phyloP scores from a whole-genome alignment of 2,113 vertebrate genomes.

The Tenrec ecaudatus region DNA sequence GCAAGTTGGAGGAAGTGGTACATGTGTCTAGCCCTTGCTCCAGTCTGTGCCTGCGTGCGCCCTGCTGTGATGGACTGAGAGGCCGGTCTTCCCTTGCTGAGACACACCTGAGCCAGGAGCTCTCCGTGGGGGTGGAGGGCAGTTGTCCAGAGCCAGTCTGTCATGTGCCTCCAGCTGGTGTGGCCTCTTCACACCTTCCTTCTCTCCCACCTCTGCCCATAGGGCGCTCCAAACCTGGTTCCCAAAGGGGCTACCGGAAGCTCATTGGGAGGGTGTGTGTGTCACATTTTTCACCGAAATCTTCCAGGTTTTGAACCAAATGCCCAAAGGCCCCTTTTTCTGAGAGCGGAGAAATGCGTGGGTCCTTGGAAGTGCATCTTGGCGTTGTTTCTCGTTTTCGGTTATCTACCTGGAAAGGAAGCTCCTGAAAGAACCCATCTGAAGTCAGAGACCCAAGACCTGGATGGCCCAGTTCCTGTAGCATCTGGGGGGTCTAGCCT shows the following conservation, averaged over 20 bases:
- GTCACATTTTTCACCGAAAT: not conserved
- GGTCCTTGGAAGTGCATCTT: accelerated
- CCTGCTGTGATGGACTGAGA: too few relatives aligned
- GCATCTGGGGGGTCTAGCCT: too few relatives aligned
- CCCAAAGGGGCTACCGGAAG: not conserved
- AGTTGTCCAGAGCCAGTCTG: not conserved
- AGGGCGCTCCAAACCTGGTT: accelerated
- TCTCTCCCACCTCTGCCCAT: accelerated
- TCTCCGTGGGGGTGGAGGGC: not conserved
- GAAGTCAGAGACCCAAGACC: not conserved
- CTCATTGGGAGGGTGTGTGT: too few relatives aligned
- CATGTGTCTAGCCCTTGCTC: too few relatives aligned
- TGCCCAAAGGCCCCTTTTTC: not conserved
- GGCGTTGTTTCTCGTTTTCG: too few relatives aligned
- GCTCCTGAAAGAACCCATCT: not conserved
- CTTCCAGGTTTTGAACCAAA: not conserved
- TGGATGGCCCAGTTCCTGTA: too few relatives aligned
- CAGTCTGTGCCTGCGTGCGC: too few relatives aligned
- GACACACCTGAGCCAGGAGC: not conserved
- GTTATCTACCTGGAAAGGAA: not conserved
- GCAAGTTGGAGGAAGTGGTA: too few relatives aligned
- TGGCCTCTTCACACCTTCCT: accelerated
- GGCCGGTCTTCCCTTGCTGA: not conserved
- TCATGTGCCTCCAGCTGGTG: not conserved
- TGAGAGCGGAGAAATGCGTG: not conserved